A percentile compares a stretch with the other conserved stretches of the same genome.
Conservation (phyloP, 2,113 vertebrate species). For the Atlantisia rogersi region DNA sequence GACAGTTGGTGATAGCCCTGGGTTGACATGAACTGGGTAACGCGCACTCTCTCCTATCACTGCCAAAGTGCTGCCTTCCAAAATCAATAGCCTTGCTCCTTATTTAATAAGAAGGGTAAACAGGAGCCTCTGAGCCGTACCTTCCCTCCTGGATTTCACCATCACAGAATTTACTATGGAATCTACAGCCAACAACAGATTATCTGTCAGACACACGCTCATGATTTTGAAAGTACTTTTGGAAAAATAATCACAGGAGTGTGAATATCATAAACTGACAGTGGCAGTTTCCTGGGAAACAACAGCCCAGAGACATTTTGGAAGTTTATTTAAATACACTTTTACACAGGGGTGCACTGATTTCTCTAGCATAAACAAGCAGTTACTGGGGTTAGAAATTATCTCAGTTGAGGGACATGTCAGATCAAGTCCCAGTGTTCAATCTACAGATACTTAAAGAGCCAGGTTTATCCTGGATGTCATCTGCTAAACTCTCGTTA, state of each 20-base stretch:
- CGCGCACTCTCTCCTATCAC: not conserved
- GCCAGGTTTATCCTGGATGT: not conserved
- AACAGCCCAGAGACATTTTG: not conserved
- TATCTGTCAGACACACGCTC: not conserved
- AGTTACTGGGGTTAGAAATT: not conserved
- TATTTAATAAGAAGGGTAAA: not conserved
- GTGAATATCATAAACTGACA: not conserved
- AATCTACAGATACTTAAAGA: not conserved
- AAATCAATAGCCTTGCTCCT: not conserved
- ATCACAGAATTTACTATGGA: not conserved
- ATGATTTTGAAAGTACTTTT: not conserved
- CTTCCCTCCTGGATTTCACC: not conserved
- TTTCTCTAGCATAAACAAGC: not conserved
- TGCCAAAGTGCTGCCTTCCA: not conserved
- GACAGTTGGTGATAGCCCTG: not conserved
- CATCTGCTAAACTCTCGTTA: not conserved
- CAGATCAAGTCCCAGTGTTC: not conserved
- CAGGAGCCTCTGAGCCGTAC: not conserved
- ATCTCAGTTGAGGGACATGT: not conserved
- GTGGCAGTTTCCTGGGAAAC: conserved; percentile 1
- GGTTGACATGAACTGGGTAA: not conserved
- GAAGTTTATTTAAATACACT: not conserved
- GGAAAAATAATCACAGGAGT: not conserved
- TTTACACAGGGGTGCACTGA: not conserved
- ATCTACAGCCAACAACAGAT: not conserved